phyloP scores from a whole-genome alignment of 2,113 vertebrate species.

The Etia nguti region DNA sequence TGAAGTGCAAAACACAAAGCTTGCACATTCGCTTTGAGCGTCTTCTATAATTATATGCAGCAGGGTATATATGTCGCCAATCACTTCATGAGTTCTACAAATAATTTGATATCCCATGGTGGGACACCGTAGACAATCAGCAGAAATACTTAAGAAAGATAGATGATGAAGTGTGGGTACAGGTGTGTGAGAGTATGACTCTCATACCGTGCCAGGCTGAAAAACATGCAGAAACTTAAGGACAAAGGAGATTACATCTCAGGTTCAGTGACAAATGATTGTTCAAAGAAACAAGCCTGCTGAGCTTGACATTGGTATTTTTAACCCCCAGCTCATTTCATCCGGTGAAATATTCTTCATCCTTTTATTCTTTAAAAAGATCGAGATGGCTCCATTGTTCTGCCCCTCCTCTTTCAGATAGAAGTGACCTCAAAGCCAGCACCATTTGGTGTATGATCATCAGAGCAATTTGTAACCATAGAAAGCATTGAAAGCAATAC shows the following conservation, averaged over 20 bases:
- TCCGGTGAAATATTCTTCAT: neutral
- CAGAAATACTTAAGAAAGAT: neutral
- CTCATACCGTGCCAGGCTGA: neutral
- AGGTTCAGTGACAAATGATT: neutral
- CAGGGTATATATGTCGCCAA: neutral
- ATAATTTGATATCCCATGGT: neutral
- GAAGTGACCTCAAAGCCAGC: neutral
- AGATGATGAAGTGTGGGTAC: neutral
- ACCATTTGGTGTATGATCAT: neutral
- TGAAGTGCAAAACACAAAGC: neutral
- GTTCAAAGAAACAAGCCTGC: neutral
- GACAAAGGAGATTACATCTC: neutral
- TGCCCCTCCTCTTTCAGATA: neutral
- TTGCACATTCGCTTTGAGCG: neutral
- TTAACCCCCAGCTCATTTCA: neutral
- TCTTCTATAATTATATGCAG: neutral
- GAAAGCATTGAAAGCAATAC: neutral
- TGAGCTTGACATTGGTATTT: neutral
- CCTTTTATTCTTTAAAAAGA: neutral
- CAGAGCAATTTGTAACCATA: constrained; percentile 7
- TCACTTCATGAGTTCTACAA: neutral
- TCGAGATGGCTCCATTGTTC: neutral
- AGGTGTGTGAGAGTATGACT: neutral
- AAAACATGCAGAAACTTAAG: neutral
- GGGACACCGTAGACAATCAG: neutral